phyloP scores from a whole-genome alignment of 2,113 vertebrate genomes.

The Anhinga anhinga region DNA sequence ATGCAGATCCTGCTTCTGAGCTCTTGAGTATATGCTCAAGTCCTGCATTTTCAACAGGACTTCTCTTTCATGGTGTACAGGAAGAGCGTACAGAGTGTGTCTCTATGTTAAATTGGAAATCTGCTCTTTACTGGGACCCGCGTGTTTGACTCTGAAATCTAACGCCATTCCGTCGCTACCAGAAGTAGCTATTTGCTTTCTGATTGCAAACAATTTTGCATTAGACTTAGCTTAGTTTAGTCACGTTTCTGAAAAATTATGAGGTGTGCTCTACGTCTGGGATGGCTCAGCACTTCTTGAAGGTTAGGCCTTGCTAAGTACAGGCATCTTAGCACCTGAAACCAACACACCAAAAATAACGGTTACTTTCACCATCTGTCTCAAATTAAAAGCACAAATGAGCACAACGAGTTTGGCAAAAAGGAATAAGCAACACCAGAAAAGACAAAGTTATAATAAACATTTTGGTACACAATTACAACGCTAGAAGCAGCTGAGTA shows the following conservation, averaged over 20 bases:
- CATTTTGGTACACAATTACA: background rate
- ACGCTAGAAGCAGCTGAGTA: background rate
- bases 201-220: background rate
- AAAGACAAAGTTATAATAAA: background rate
- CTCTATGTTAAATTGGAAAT: background rate
- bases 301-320: background rate
- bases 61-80: background rate
- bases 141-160: background rate
- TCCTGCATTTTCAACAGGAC: background rate
- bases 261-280: background rate
- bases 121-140: background rate
- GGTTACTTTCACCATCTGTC: fast-evolving
- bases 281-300: background rate
- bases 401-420: background rate
- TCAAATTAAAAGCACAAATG: background rate
- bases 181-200: background rate
- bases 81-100: background rate
- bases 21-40: background rate
- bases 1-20: background rate
- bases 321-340: background rate
- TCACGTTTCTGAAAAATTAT: fast-evolving
- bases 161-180: background rate
- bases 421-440: background rate
- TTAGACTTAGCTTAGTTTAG: background rate
- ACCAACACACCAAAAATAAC: background rate